phyloP scores from a whole-genome alignment of 2,113 vertebrate species.

The Paradisaea rubra region DNA sequence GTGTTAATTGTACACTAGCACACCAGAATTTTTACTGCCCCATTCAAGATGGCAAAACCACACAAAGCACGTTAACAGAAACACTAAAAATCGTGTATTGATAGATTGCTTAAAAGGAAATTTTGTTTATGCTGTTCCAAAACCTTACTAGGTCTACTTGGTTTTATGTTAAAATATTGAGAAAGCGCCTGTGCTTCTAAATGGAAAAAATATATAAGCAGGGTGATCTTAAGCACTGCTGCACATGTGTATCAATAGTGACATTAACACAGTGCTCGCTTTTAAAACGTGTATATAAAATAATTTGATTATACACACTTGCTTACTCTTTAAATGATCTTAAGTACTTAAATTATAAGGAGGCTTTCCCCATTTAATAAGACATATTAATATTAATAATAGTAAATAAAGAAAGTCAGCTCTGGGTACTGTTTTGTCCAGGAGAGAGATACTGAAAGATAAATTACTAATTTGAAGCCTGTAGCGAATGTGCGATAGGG shows the following conservation, averaged over 20 bases:
- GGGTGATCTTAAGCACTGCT: background rate
- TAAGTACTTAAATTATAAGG: fast-evolving
- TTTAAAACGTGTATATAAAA: fast-evolving
- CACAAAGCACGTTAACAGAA: background rate
- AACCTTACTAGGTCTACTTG: background rate
- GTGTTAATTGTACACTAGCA: background rate
- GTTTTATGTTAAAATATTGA: background rate
- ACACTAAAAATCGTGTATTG: fast-evolving
- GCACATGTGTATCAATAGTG: fast-evolving
- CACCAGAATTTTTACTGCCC: fast-evolving
- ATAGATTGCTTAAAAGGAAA: background rate
- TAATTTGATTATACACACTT: fast-evolving
- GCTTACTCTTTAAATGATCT: background rate
- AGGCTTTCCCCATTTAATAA: fast-evolving
- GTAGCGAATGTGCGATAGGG: fast-evolving
- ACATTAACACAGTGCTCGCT: fast-evolving
- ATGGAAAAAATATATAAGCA: fast-evolving
- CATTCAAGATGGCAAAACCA: background rate
- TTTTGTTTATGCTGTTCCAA: background rate
- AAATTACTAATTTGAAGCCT: fast-evolving
- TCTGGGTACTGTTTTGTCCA: fast-evolving
- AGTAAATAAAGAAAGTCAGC: background rate
- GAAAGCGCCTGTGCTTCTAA: fast-evolving
- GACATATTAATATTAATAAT: fast-evolving
- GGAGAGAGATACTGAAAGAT: background rate